Conservation (phyloP, 2,888 invertebrate genomes). For the Microctonus aethiopoides region DNA sequence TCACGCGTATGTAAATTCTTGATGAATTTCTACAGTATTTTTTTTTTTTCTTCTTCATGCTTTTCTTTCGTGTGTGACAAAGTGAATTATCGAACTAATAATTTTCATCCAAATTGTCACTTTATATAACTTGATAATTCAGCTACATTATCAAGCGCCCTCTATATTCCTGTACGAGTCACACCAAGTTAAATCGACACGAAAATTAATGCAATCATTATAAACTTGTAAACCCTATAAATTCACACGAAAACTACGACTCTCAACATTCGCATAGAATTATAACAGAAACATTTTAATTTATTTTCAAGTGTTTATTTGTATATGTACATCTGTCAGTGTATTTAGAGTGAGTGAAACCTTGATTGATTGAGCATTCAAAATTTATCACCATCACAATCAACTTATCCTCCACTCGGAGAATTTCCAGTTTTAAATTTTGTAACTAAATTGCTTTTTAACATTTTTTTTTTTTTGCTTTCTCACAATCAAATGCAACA, state of each 20-base stretch:
- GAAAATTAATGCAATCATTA: slow-evolving; percentile 49
- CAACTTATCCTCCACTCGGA: too few species aligned
- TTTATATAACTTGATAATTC: slow-evolving; percentile 35
- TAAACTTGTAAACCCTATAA: slow-evolving; percentile 42
- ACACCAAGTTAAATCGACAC: slow-evolving; percentile 51
- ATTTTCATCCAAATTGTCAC: slow-evolving; percentile 14
- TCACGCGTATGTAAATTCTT: neutral
- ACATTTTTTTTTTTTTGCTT: too few species aligned
- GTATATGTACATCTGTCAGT: too few species aligned
- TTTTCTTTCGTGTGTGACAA: neutral
- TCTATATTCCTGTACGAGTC: neutral
- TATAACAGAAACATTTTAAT: neutral
- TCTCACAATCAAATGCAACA: too few species aligned
- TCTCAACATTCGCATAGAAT: slow-evolving; percentile 1
- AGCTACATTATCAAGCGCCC: too few species aligned
- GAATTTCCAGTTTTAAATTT: too few species aligned
- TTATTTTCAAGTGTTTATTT: neutral
- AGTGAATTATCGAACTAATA: slow-evolving; percentile 1
- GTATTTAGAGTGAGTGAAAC: too few species aligned
- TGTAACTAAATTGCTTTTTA: too few species aligned
- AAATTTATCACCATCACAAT: too few species aligned
- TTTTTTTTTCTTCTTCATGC: neutral
- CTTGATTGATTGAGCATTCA: too few species aligned
- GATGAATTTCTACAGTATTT: neutral
- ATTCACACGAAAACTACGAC: neutral